Base-by-base conservation (phyloP, 2,797 vertebrate species). In the Enteromius treurensis region DNA sequence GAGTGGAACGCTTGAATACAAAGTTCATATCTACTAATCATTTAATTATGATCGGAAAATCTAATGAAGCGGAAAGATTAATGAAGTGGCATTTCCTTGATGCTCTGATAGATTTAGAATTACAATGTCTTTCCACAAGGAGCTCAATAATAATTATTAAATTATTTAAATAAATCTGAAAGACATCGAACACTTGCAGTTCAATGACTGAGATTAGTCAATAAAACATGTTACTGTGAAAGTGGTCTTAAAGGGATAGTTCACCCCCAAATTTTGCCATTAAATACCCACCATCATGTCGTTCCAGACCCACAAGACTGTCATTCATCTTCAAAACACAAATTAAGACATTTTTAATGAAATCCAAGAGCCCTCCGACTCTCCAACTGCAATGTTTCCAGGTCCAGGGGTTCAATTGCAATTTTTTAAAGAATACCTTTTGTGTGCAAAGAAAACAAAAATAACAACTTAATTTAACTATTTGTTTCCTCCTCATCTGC, bases 21-120 rank as follows among this genome's bases (percentile, higher is more conserved):
- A 95, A 96, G 86, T 89, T 87, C 85, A 89, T 84, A 88, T 81
- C 83, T 86, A 87, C 88, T 82, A 86, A 86, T 87, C 83, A 74
- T 85, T 89, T 85, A 81, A 89, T 87, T 86, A 87, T 81, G 77
- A 88, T 71, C 69, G 85, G n/a, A 78, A 84, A 87, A 83, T 88
- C 82, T 83, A 88, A 86, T 85, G 82, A 87, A 77, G 64, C 21
- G 26, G 64, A 89, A 83, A 85, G 81, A 83, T 85, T 82, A 86
- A 89, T 89, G 87, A 82, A 87, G 82, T 88, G 83, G 79, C 85
- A 88, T 89, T 88, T 88, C 64, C 84, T 53, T 80, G 75, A 86
- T 78, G 74, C 70, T 77, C 45, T 70, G 81, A 89, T 90, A 85
- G 82, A 87, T 85, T 84, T 70, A 40, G 32, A 70, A 79, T 47